Conservation (phyloP, 1,140 invertebrate genomes). For the Ptiloglossa arizonensis region DNA sequence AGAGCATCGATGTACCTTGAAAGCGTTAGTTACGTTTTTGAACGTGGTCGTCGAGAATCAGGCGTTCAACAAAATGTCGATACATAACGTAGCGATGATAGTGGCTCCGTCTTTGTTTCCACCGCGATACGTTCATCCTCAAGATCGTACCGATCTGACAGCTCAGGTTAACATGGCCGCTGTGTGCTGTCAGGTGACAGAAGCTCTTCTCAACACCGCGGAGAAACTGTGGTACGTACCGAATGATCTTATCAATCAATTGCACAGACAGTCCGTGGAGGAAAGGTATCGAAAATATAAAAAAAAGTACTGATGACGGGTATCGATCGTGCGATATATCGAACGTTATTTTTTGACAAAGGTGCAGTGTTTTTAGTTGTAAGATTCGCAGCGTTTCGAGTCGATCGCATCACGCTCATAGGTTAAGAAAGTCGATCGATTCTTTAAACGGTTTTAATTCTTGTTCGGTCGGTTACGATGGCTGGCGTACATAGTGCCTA, state of each 20-base stretch:
- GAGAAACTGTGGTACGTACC: constrained; percentile 91
- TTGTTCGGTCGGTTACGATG: too few relatives aligned
- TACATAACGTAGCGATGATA: constrained; percentile 96
- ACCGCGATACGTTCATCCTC: constrained; percentile 85
- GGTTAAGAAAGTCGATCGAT: too few relatives aligned
- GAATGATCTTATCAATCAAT: constrained; percentile 85
- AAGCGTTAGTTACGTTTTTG: constrained; percentile 89
- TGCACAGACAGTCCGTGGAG: constrained; percentile 84
- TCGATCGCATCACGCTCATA: too few relatives aligned
- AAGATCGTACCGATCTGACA: constrained; percentile 82
- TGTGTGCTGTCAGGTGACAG: constrained; percentile 90
- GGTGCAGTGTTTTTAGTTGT: too few relatives aligned
- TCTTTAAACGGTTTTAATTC: too few relatives aligned
- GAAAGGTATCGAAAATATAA: constrained; percentile 80
- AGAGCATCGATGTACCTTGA: constrained; percentile 91
- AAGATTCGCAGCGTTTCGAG: too few relatives aligned
- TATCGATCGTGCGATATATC: not conserved
- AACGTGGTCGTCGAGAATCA: constrained; percentile 87
- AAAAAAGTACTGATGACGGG: constrained; percentile 73
- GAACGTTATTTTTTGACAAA: not conserved
- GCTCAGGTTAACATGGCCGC: constrained; percentile 92
- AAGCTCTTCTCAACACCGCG: constrained; percentile 88
- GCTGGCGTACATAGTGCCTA: too few relatives aligned
- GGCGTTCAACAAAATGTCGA: constrained; percentile 92
- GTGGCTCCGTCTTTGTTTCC: constrained; percentile 95